Evolutionary conservation across 2,113 vertebrate species (phyloP).

Genomic region (Arothron firmamentum): DNA sequence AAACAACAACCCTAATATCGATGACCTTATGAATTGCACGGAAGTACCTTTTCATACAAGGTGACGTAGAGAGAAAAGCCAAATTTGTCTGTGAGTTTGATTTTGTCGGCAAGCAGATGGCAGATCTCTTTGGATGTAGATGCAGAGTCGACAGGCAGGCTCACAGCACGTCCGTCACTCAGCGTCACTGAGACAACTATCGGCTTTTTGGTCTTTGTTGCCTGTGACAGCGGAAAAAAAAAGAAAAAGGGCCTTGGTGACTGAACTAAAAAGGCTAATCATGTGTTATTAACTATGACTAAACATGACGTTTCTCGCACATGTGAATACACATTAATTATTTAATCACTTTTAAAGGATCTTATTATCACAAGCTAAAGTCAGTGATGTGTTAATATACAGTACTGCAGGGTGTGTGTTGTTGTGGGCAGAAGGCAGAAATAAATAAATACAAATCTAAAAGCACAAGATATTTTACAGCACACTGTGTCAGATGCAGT

Average conservation of each 20-base stretch:
- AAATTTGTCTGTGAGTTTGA: conserved; percentile 81
- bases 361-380: too few species aligned
- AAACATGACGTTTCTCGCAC: too few species aligned
- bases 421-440: too few species aligned
- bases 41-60: conserved; percentile 88
- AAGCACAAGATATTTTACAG: background rate
- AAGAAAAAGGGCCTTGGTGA: background rate
- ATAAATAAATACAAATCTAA: background rate
- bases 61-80: conserved; percentile 92
- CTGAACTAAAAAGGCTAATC: background rate
- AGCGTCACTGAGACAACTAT: conserved; percentile 81
- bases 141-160: conserved; percentile 84
- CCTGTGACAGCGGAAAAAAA: conserved; percentile 67
- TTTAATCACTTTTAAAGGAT: too few species aligned
- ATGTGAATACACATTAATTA: too few species aligned
- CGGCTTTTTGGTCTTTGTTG: conserved; percentile 87
- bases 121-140: conserved; percentile 88
- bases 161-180: conserved; percentile 81
- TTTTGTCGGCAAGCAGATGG: conserved; percentile 77
- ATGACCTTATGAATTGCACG: background rate
- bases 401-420: too few species aligned
- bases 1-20: background rate
- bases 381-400: too few species aligned
- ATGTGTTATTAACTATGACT: too few species aligned
- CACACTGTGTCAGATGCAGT: background rate